Evolutionary conservation across 1,140 invertebrate species (phyloP).

Genomic region (Oryzaephilus surinamensis): DNA sequence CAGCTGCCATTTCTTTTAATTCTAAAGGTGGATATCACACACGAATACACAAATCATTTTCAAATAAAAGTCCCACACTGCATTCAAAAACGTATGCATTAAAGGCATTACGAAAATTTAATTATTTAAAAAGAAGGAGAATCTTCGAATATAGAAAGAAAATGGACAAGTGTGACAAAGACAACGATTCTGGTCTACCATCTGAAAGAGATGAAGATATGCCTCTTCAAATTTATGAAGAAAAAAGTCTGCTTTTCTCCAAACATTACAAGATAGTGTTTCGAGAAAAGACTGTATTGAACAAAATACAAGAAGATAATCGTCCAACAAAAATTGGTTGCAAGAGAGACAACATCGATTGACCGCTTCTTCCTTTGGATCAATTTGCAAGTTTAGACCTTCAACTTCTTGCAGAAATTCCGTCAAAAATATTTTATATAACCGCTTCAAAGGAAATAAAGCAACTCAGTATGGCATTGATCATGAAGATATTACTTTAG

Average conservation of each 20-base stretch:
- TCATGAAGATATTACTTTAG: neutral
- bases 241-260: neutral
- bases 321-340: neutral
- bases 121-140: neutral
- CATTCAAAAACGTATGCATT: neutral
- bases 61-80: neutral
- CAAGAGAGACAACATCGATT: neutral
- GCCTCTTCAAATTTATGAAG: neutral
- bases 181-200: neutral
- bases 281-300: neutral
- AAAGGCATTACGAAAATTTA: neutral
- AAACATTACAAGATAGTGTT: neutral
- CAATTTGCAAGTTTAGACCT: neutral
- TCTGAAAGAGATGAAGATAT: neutral
- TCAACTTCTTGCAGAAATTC: neutral
- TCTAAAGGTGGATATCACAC: conserved; percentile 3
- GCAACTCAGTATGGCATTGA: neutral
- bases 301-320: neutral
- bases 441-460: neutral
- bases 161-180: neutral
- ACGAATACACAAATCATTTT: neutral
- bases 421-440: neutral
- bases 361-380: neutral
- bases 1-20: conserved; percentile 27
- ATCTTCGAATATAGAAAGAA: neutral